phyloP scores from a whole-genome alignment of 2,797 vertebrate species.

The Anguilla pacifica region DNA sequence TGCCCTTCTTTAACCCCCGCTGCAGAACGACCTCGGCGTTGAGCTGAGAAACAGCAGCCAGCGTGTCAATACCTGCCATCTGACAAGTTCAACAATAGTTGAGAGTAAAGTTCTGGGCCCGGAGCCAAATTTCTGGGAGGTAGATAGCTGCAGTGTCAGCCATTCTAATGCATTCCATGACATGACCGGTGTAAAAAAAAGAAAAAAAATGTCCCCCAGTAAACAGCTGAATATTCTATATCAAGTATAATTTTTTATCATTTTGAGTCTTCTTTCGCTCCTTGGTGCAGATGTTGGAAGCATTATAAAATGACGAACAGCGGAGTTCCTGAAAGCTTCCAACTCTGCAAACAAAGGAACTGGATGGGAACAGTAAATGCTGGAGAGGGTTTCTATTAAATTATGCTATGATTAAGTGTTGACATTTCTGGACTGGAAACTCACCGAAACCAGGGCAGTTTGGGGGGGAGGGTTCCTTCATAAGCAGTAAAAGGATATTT shows the following conservation, averaged over 20 bases:
- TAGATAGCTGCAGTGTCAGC: neutral
- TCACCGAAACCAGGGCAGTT: conserved; percentile 64
- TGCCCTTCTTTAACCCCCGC: conserved; percentile 11
- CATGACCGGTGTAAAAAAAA: neutral
- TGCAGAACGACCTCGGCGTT: neutral
- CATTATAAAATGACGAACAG: conserved; percentile 58
- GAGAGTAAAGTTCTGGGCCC: neutral
- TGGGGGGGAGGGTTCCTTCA: conserved; percentile 56
- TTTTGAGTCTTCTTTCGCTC: conserved; percentile 17
- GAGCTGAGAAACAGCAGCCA: conserved; percentile 8
- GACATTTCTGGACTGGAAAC: conserved; percentile 77
- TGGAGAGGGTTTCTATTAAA: conserved; percentile 68
- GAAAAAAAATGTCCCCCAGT: conserved; percentile 2
- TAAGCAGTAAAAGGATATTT: conserved; percentile 58
- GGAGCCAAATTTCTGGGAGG: neutral
- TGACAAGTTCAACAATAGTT: conserved; percentile 31
- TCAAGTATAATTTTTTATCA: conserved; percentile 47
- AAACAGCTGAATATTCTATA: conserved; percentile 41
- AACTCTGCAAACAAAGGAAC: conserved; percentile 66
- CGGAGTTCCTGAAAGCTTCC: conserved; percentile 57
- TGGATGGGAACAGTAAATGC: conserved; percentile 59
- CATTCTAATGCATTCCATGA: neutral
- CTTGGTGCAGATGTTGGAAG: conserved; percentile 62
- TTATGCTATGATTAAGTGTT: conserved; percentile 73
- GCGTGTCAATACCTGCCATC: conserved; percentile 17